phyloP scores from a whole-genome alignment of 2,888 invertebrate genomes.

The Muscina levida region DNA sequence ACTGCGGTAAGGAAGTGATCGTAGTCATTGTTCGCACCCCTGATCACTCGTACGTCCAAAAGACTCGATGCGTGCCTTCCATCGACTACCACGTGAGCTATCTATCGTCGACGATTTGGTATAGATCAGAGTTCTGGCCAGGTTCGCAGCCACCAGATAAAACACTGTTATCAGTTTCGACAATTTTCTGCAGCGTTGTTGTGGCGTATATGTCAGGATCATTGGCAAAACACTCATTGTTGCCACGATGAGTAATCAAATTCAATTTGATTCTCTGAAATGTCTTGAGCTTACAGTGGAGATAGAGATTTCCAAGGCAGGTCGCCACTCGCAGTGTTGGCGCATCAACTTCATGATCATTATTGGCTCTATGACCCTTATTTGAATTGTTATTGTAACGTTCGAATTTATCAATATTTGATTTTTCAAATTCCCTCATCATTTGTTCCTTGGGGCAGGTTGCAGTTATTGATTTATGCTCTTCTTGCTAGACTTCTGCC shows the following conservation, averaged over 20 bases:
- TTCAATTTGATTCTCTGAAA: slow-evolving; percentile 78
- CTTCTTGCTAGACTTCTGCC: slow-evolving; percentile 57
- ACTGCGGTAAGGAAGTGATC: too few relatives aligned
- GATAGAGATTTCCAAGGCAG: slow-evolving; percentile 73
- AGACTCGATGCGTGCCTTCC: too few relatives aligned
- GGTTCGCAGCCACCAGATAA: slow-evolving; percentile 32
- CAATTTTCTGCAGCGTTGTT: slow-evolving; percentile 75
- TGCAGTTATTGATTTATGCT: slow-evolving; percentile 75
- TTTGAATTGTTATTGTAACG: slow-evolving; percentile 55
- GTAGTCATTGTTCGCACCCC: too few relatives aligned
- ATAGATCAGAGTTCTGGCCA: slow-evolving; percentile 70
- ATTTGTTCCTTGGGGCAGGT: slow-evolving; percentile 78
- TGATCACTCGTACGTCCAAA: too few relatives aligned
- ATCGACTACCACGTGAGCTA: too few relatives aligned
- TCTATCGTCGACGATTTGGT: slow-evolving; percentile 77
- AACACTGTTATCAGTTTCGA: slow-evolving; percentile 76
- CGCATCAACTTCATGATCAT: slow-evolving; percentile 21
- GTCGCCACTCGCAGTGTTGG: slow-evolving; percentile 52
- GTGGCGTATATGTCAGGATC: slow-evolving; percentile 67
- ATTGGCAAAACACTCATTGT: slow-evolving; percentile 64
- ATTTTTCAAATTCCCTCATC: slow-evolving; percentile 68
- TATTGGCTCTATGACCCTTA: slow-evolving; percentile 61
- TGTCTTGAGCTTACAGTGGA: slow-evolving; percentile 76
- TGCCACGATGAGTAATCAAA: slow-evolving; percentile 72
- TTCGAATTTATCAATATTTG: slow-evolving; percentile 65